These are phyloP conservation scores for Meliscaeva auricollis DNA, from an alignment of 2,888 invertebrate species.

Conservation along the genomic window DNA sequence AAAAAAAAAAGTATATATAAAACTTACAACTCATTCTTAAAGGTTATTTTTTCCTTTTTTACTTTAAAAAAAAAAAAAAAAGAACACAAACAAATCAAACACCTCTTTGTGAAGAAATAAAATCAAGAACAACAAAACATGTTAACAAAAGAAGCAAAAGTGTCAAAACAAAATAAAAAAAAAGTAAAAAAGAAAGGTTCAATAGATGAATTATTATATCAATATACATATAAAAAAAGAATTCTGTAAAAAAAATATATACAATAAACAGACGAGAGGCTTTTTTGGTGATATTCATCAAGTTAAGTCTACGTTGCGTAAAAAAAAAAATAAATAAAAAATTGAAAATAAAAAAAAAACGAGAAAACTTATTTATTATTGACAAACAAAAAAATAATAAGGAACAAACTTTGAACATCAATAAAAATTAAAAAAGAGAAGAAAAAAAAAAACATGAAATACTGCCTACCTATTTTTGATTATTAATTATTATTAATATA, in stretches of 20 bases:
- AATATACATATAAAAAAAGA: constrained; percentile 64
- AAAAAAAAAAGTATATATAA: constrained; percentile 34
- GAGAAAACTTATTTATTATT: constrained; percentile 63
- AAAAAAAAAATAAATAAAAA: constrained; percentile 65
- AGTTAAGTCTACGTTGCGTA: constrained; percentile 54
- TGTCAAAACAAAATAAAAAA: constrained; percentile 59
- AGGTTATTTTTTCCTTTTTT: constrained; percentile 51
- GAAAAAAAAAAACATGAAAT: no score
- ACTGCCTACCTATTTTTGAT: constrained; percentile 74
- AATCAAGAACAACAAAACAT: constrained; percentile 37
- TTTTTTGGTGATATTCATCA: constrained; percentile 78
- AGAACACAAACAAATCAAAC: constrained; percentile 24
- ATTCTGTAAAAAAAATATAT: constrained; percentile 69
- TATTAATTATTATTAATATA: constrained; percentile 44
- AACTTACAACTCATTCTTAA: constrained; percentile 59
- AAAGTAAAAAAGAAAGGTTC: constrained; percentile 53
- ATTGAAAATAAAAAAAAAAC: constrained; percentile 52
- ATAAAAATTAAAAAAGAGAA: constrained; percentile 39
- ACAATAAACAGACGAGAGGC: constrained; percentile 57
- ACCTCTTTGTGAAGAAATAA: constrained; percentile 52
- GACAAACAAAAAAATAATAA: constrained; percentile 52
- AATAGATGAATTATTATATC: constrained; percentile 71
- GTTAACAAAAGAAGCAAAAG: constrained; percentile 46
- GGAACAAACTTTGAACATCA: constrained; percentile 61
- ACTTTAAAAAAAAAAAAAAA: constrained; percentile 27